Evolutionary conservation across 2,888 invertebrate genomes (phyloP), one percentile per base, ranked within the genome.

Genomic region (Callimorpha dominula): DNA sequence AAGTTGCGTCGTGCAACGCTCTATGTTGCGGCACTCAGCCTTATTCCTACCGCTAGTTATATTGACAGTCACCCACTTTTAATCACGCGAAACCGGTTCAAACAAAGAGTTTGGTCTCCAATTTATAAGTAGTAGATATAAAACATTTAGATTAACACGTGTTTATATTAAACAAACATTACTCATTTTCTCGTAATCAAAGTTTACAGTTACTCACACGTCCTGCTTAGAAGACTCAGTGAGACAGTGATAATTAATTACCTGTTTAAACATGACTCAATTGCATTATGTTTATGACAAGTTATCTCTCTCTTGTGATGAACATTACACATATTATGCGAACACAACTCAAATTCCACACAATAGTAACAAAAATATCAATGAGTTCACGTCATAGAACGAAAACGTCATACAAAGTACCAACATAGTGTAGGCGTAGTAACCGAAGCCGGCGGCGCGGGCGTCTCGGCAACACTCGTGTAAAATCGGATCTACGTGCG

Each of bases 61-160:
- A 83, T 82, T 88, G 90, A 87, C 91, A 93, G 88, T 93, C 93
- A 92, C 93, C 92, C 90, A 94, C 93, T 93, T 93, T 91, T 91
- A 90, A 92, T 91, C 88, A 91, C 83, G 85, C 81, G 76, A 90
- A 68, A 93, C 92, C 90, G 91, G 91, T 91, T 80, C 78, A 74
- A 84, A 93, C 92, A 93, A 93, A 91, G 90, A 90, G 84, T 88
- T 88, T 81, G 85, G 86, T 90, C 86, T 88, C 84, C 80, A 86
- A 86, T 80, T 57, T 52, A 60, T 60, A 31, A 1, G 31, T 31
- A 31, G 14, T 57, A 60, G 40, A 49, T 81, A 78, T 72, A 81
- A 77, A 76, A 76, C 77, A 79, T 73, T 76, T 73, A 78, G 81
- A 81, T 81, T 73, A 79, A 80, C 81, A 80, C 75, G 79, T 78